Evolutionary conservation across 2,113 vertebrate species (phyloP).

Genomic region (Paramormyrops kingsleyae): DNA sequence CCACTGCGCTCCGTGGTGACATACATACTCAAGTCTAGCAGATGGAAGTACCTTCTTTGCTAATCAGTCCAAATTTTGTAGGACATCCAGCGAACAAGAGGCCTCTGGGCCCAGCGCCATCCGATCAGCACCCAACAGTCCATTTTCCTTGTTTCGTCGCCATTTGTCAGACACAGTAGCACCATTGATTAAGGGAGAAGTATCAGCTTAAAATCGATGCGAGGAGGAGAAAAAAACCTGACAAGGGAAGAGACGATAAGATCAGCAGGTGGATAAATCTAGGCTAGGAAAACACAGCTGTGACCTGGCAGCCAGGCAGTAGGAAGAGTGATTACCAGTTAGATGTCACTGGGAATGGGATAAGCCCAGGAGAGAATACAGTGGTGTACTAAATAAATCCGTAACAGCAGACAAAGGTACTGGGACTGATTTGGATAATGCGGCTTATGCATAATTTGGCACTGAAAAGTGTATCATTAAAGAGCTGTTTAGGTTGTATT

Average conservation of each 20-base stretch:
- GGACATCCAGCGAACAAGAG: background rate
- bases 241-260: background rate
- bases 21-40: background rate
- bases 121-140: background rate
- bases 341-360: conserved; percentile 3
- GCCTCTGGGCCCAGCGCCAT: background rate
- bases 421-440: background rate
- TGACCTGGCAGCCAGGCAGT: background rate
- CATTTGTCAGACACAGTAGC: background rate
- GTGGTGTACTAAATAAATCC: background rate
- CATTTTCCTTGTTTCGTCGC: background rate
- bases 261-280: background rate
- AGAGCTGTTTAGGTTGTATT: background rate
- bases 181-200: background rate
- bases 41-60: background rate
- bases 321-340: background rate
- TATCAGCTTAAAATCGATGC: background rate
- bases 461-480: background rate
- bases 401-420: background rate
- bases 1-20: background rate
- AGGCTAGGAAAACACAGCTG: background rate
- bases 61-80: background rate
- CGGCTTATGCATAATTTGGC: background rate
- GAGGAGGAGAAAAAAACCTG: background rate
- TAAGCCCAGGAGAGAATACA: background rate